Conservation (phyloP, 2,113 vertebrate genomes). For the Cololabis saira region DNA sequence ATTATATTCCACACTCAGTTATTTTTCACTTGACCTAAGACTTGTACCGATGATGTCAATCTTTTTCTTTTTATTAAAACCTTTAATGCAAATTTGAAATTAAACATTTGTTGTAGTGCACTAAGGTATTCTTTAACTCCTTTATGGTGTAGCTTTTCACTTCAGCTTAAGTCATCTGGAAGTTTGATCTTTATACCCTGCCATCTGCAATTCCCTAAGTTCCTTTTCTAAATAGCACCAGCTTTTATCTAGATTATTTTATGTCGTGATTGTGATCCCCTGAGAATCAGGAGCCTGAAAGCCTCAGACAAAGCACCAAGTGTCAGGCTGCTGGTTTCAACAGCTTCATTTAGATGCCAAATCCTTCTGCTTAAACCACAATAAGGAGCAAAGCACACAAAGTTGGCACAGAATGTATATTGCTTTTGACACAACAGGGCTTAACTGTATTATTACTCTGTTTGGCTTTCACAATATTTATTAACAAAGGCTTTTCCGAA, state of each 20-base stretch:
- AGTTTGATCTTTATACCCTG: too few species aligned
- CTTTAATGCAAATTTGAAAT: too few species aligned
- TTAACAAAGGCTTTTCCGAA: slow-evolving; percentile 19
- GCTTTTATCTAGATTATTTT: slow-evolving; percentile 18
- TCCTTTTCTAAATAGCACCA: neutral
- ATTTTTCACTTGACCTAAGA: too few species aligned
- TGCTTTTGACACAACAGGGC: slow-evolving; percentile 29
- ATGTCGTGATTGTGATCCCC: slow-evolving; percentile 21
- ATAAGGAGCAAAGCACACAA: slow-evolving; percentile 22
- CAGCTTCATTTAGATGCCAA: slow-evolving; percentile 28
- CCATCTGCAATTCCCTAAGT: too few species aligned
- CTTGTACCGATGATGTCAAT: too few species aligned
- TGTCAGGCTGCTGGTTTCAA: slow-evolving; percentile 26
- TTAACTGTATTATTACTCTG: slow-evolving; percentile 16
- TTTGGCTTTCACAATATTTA: slow-evolving; percentile 40
- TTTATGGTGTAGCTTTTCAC: too few species aligned
- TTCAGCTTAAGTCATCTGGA: too few species aligned
- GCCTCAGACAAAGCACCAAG: slow-evolving; percentile 42
- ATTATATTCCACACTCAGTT: too few species aligned
- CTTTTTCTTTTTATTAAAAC: too few species aligned
- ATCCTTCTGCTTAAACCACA: slow-evolving; percentile 30
- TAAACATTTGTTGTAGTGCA: too few species aligned
- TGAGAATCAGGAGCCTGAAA: slow-evolving; percentile 14
- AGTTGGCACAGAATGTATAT: slow-evolving; percentile 40
- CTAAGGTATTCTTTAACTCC: too few species aligned